Evolutionary conservation across 2,797 vertebrate species (phyloP), one percentile per base, ranked within the genome.

Genomic region (Mastacembelus armatus): DNA sequence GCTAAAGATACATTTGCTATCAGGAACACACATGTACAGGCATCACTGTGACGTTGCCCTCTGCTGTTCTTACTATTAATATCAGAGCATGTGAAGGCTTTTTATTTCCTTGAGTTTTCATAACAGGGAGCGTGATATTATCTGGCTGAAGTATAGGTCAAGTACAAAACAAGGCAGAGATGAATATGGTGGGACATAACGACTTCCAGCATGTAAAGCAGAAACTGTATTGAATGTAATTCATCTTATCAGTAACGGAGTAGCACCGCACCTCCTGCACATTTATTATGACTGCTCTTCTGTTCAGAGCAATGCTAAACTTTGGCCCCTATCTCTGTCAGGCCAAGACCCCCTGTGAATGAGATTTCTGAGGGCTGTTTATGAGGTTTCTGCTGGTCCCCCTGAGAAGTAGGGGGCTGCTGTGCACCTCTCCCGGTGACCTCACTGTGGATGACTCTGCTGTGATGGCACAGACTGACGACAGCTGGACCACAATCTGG

Each of bases 391-490:
- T n/a, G n/a, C n/a, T n/a, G n/a, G n/a, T n/a, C n/a, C 74, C 33
- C 33, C 60, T 65, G 77, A 79, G 74, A 52, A 71, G 26, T 69
- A 18, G 38, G 7, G 33, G 50, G 21, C 44, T 1, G 9, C 57
- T 12, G 54, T 21, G 43, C 36, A 29, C 40, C 24, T 39, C 30
- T 27, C 61, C 42, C 7, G 14, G 10, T 44, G 68, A 55, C 66
- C 71, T 72, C 38, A 0, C 10, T 5, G 38, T n/a, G 39, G 56
- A n/a, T 15, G 61, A 39, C 71, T 32, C 66, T 10, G 5, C 48
- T 66, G 60, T 65, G 60, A 70, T 72, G 72, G 57, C 29, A 2
- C 33, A 67, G 68, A 78, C 56, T 74, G 70, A 73, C 71, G 77
- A 77, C 69, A 59, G 65, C 63, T n/a, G 30, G 71, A 43, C 33